These are phyloP conservation scores for Ochotona princeps DNA, from an alignment of 2,113 vertebrate genomes.

Conservation along the genomic window DNA sequence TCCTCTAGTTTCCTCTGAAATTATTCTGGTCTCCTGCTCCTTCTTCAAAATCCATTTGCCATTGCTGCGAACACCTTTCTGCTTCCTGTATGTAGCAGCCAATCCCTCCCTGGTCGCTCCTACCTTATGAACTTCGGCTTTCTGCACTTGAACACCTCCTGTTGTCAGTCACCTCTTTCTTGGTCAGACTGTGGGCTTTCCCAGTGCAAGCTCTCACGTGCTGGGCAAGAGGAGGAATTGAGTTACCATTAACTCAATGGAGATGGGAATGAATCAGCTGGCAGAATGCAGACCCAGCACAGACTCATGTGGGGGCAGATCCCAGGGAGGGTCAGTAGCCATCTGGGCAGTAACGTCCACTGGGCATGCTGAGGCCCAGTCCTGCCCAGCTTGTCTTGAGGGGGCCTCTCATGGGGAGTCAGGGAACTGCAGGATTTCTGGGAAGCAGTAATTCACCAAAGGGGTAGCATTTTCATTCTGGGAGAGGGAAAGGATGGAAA, in stretches of 20 bases:
- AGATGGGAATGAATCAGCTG: slow-evolving; percentile 12
- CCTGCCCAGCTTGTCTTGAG: not conserved
- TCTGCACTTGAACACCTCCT: not conserved
- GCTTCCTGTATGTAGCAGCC: not conserved
- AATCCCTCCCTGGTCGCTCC: not conserved
- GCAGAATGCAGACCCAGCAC: not conserved
- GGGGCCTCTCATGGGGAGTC: not conserved
- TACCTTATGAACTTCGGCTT: not conserved
- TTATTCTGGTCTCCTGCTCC: not conserved
- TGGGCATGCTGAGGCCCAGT: not conserved
- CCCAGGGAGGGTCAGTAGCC: not conserved
- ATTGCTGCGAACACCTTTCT: not conserved
- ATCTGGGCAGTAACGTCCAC: not conserved
- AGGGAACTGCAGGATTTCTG: not conserved
- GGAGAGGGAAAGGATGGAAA: not conserved
- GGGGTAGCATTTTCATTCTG: not conserved
- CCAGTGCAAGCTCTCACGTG: not conserved
- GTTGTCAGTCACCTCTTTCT: not conserved
- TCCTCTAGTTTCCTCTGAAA: not conserved
- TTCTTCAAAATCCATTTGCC: not conserved
- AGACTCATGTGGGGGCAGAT: not conserved
- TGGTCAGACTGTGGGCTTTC: not conserved
- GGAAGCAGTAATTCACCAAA: slow-evolving; percentile 9
- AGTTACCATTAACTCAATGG: slow-evolving; percentile 3
- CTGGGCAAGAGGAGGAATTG: not conserved